Evolutionary conservation across 2,113 vertebrate species (phyloP), one percentile per base, ranked within the genome.

Genomic region (Epinephelus cyanopodus): DNA sequence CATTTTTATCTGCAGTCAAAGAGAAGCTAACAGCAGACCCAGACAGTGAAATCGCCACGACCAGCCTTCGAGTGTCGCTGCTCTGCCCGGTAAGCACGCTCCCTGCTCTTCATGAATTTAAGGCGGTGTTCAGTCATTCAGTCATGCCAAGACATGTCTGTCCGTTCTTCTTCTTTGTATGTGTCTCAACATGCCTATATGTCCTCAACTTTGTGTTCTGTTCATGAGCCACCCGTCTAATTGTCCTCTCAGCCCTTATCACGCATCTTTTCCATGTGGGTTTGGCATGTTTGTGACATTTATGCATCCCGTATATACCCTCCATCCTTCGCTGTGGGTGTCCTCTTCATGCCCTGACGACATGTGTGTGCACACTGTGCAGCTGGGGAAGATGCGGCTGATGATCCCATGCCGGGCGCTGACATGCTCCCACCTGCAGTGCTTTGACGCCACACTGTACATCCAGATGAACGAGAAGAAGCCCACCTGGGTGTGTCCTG

Each of bases 391-490:
- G 88, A 99, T 99, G 98, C 93, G 98, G 48, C 95, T 99, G 81
- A 98, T 96, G 90, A 98, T 99, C 93, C 98, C 98, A 0, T 99
- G 98, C 81, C 95, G 98, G 73, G 97, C 97, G 14, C 93, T 99
- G 92, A 99, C 98, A 0, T 99, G 98, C 90, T 98, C 98, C n/a
- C 98, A 99, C 94, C 96, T 99, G 87, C 98, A 99, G 71, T 99
- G 98, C 79, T 99, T 99, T 52, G 98, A 99, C 79, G 98, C 98
- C 92, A 99, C 98, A 3, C 96, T 99, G 5, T 99, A 99, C 60
- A 98, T 99, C 90, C 98, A 99, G 80, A 99, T 99, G 98, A 99
- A 99, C 2, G 98, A 99, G 92, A 99, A 99, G 93, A 99, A 99
- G 54, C 98, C 98, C 70, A 99, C 98, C 56, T 99, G 98, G 98